Percentiles rank a stretch among this genome's conserved stretches.
These are phyloP conservation scores for Tauraco hartlaubi DNA, from an alignment of 2,797 vertebrate species.

Conservation along the genomic window DNA sequence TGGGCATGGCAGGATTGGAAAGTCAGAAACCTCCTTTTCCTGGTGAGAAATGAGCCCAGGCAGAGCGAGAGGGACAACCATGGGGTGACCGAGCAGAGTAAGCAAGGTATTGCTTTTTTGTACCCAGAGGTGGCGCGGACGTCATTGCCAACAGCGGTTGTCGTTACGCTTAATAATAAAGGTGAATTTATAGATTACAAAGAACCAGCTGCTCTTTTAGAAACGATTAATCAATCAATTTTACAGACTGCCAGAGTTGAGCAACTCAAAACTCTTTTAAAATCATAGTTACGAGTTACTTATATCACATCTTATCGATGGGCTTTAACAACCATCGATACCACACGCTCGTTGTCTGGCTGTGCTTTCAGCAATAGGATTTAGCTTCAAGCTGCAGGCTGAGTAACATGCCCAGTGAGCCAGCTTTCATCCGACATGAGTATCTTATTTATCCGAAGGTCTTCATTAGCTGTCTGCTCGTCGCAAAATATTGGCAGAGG, in stretches of 20 bases:
- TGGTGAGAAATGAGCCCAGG: background rate
- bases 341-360: background rate
- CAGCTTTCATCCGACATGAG: background rate
- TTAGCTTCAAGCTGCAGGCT: background rate
- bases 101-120: background rate
- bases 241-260: background rate
- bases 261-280: background rate
- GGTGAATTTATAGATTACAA: background rate
- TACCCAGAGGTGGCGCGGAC: rapidly evolving
- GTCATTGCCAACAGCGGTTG: rapidly evolving
- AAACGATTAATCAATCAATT: background rate
- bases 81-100: rapidly evolving
- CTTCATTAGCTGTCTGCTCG: background rate
- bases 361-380: background rate
- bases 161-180: background rate
- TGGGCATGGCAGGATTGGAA: background rate
- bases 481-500: background rate
- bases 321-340: background rate
- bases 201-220: background rate
- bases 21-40: background rate
- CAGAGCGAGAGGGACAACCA: rapidly evolving
- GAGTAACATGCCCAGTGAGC: background rate
- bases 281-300: background rate
- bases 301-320: background rate
- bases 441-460: background rate